Conservation (phyloP, 1,140 invertebrate genomes). For the Maconellicoccus hirsutus region DNA sequence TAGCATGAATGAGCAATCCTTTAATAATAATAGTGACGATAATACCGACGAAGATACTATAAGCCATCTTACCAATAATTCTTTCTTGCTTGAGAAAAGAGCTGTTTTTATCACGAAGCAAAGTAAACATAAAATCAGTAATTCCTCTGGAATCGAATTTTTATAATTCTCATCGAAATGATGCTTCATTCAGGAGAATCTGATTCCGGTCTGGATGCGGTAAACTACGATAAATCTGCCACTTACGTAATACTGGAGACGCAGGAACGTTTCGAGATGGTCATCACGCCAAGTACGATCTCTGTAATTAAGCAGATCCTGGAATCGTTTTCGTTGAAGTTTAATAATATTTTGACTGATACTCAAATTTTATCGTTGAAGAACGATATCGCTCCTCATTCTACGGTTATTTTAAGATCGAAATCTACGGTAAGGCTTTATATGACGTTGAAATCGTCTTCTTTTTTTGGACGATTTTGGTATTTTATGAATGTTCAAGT, state of each 20-base stretch:
- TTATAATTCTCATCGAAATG: neutral
- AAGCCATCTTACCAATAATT: neutral
- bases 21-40: conserved; percentile 12
- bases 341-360: conserved; percentile 13
- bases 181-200: conserved; percentile 31
- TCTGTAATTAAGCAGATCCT: conserved; percentile 47
- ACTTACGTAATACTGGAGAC: conserved; percentile 55
- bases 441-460: neutral
- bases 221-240: conserved; percentile 40
- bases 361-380: conserved; percentile 24
- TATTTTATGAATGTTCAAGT: neutral
- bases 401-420: conserved; percentile 29
- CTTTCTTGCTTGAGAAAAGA: neutral
- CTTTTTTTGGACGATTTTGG: neutral
- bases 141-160: neutral
- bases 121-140: neutral
- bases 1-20: neutral
- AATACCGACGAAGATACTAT: neutral
- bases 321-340: conserved; percentile 36
- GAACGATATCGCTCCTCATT: conserved; percentile 30
- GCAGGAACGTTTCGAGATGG: conserved; percentile 53
- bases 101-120: neutral
- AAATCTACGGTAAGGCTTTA: conserved; percentile 29
- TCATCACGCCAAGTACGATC: conserved; percentile 50
- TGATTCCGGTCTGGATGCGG: conserved; percentile 40